These are phyloP conservation scores for Helobdella robusta DNA, from an alignment of 2,888 invertebrate species.

Conservation along the genomic window DNA sequence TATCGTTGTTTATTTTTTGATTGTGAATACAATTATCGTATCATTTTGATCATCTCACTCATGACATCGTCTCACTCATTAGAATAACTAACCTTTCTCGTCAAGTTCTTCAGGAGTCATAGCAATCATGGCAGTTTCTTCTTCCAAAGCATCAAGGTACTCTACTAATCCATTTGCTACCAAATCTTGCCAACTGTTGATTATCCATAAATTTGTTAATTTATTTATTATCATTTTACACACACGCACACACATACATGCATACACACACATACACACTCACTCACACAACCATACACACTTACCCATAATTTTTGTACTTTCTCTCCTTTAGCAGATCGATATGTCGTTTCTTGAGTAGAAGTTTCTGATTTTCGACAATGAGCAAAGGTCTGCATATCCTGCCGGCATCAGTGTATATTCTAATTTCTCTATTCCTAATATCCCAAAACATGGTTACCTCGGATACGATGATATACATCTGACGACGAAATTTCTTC, in stretches of 20 bases:
- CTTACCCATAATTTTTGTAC: slow-evolving; percentile 77
- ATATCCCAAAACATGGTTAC: slow-evolving; percentile 99
- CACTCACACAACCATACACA: too few species aligned
- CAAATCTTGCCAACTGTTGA: slow-evolving; percentile 55
- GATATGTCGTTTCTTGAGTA: slow-evolving; percentile 86
- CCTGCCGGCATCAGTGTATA: slow-evolving; percentile 96
- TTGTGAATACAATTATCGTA: too few species aligned
- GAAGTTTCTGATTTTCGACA: slow-evolving; percentile 83
- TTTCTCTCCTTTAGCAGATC: slow-evolving; percentile 91
- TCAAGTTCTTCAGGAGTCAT: slow-evolving; percentile 96
- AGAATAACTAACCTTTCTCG: too few species aligned
- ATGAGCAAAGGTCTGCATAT: slow-evolving; percentile 95
- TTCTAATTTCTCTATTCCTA: slow-evolving; percentile 92
- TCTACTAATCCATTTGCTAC: slow-evolving; percentile 84
- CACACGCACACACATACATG: slow-evolving; percentile 10
- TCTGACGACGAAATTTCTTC: slow-evolving; percentile 87
- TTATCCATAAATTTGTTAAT: too few species aligned
- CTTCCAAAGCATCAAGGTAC: slow-evolving; percentile 96
- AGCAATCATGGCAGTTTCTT: slow-evolving; percentile 98
- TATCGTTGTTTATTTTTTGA: slow-evolving; percentile 78
- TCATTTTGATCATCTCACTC: too few species aligned
- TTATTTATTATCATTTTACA: too few species aligned
- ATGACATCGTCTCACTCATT: too few species aligned
- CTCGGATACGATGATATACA: slow-evolving; percentile 99
- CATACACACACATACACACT: slow-evolving; percentile 10